Evolutionary conservation across 2,797 vertebrate species (phyloP), one percentile per base, ranked within the genome.

Genomic region (Taeniopygia guttata): DNA sequence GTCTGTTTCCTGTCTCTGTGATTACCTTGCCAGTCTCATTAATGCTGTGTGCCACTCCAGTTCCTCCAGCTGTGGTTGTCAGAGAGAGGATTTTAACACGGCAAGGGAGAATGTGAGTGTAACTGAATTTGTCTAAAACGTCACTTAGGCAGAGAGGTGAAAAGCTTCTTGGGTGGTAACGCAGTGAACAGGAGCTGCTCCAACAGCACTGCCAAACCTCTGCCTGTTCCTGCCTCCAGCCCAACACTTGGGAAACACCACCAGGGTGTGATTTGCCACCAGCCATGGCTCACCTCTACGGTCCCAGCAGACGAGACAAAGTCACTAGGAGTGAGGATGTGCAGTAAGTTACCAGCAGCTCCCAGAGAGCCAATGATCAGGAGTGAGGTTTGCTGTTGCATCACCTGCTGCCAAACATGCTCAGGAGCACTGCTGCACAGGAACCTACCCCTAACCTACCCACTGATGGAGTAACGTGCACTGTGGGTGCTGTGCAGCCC

Each of bases 321-420:
- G 56, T 4, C 34, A 2, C 9, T 4, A 11, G 25, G 36, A 43
- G n/a, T 13, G 63, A 42, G 76, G 32, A 17, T 1, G 7, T 54
- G 58, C 26, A 29, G 60, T 11, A 36, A 20, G 40, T 36, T 25
- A 20, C 62, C 42, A 58, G 34, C 70, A 38, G 62, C 67, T 42
- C 62, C 51, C 0, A 0, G 38, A 4, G 34, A 52, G 11, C 19
- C 0, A 0, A 19, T 3, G n/a, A 67, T 49, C 26, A 20, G 54
- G 21, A 36, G 27, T 0, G 6, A 68, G 54, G 40, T 60, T 72
- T 11, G 17, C 29, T 32, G 23, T 8, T 30, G 29, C 32, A 5
- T 70, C 8, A 3, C 29, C 52, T 18, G 38, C 58, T 79, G 76
- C 30, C 34, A 45, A 60, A 36, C 3, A 0, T 3, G 8, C 29